Evolutionary conservation across 2,113 vertebrate species (phyloP), one percentile per base, ranked within the genome.

Genomic region (Bothrops jararaca): DNA sequence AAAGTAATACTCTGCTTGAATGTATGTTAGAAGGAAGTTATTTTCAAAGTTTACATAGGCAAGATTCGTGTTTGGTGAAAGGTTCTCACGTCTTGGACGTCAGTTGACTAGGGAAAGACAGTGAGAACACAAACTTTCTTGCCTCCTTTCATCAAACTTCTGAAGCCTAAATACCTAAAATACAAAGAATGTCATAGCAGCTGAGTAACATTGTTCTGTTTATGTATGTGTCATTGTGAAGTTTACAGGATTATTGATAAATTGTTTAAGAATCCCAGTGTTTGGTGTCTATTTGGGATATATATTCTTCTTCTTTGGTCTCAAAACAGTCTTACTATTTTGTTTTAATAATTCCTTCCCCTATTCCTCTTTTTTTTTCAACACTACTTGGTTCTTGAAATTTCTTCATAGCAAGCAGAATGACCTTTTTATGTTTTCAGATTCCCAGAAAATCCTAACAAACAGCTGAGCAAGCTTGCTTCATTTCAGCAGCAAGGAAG

Each of bases 371-470:
- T 87, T n/a, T 64, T 91, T 57, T 90, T 50, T 48, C 29, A 24
- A 12, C 52, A 34, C 74, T 26, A 12, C 53, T 56, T 11, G 6
- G 18, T 29, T 91, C 91, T 92, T 57, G 57, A 48, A 91, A 80
- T 52, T 4, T n/a, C 22, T 91, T 26, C 92, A 56, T 64, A 74
- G 80, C 50, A 91, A 92, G 42, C 48, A 22, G 64, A 90, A 58
- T 90, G 9, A 86, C 15, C 88, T 93, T 94, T 92, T 89, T 2
- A 1, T 88, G 3, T 90, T 93, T 92, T 11, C 39, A n/a, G 22
- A 1, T 90, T 93, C 56, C 94, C 89, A 64, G 53, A 91, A 42
- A 48, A 74, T 20, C 54, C 85, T 6, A 10, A 85, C 92, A 53
- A 90, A 86, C 69, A 48, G 0, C n/a, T 3, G 1, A 86, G 89